A percentile compares a stretch with the other conserved stretches of the same genome.
Conservation (phyloP, 2,888 invertebrate genomes). For the Tiphia femorata region DNA sequence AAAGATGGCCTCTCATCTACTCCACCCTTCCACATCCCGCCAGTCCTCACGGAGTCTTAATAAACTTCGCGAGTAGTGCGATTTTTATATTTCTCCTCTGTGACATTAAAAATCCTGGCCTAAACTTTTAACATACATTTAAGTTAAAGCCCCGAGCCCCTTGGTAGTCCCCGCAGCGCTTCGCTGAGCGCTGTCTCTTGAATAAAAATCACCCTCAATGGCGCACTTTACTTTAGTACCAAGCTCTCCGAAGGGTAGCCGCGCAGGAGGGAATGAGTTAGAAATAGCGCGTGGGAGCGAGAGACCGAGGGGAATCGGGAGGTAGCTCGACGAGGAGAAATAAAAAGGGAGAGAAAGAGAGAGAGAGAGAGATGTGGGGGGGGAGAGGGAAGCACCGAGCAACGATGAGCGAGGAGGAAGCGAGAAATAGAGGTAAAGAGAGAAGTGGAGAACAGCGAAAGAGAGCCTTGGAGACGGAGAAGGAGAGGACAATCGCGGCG, state of each 20-base stretch:
- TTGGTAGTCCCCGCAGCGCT: conserved; percentile 24
- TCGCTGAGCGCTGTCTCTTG: conserved; percentile 63
- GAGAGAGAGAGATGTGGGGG: not conserved
- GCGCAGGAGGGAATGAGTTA: conserved; percentile 26
- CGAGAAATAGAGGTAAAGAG: conserved; percentile 11
- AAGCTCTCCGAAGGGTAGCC: conserved; percentile 48
- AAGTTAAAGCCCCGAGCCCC: conserved; percentile 59
- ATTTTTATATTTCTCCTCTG: conserved; percentile 62
- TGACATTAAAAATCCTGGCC: conserved; percentile 64
- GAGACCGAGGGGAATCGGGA: not conserved
- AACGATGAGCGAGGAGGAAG: conserved; percentile 15
- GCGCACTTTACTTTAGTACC: conserved; percentile 62
- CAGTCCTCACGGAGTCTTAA: conserved; percentile 57
- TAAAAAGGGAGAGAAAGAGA: no score
- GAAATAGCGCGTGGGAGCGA: not conserved
- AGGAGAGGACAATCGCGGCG: conserved; percentile 32
- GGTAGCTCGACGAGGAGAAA: no score
- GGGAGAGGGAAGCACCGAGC: not conserved
- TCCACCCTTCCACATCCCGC: no score
- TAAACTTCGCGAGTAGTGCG: conserved; percentile 52
- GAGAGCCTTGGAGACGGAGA: conserved; percentile 28
- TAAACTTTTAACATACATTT: conserved; percentile 66
- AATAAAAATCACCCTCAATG: conserved; percentile 67
- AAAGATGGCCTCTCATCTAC: conserved; percentile 43
- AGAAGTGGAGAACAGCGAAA: no score